phyloP scores from a whole-genome alignment of 30 jellyfish, hydroid and myxozoan genomes.

The Aurelia aurita complex sp. Pacific region DNA sequence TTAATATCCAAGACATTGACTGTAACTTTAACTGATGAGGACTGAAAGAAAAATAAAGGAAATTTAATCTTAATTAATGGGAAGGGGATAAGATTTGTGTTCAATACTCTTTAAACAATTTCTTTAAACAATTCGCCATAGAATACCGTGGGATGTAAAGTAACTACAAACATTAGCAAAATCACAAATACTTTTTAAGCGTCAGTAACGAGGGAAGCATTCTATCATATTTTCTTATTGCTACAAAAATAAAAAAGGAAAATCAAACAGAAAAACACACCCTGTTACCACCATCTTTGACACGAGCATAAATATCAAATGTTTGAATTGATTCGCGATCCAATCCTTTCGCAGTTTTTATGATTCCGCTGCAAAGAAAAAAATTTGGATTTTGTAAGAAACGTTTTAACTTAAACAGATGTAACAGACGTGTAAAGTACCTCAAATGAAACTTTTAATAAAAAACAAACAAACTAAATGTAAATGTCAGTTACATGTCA shows the following conservation, averaged over 20 bases:
- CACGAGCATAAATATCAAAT: conserved; percentile 24
- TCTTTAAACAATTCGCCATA: too few species aligned
- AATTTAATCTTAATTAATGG: neutral
- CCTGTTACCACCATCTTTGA: conserved; percentile 66
- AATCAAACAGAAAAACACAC: neutral
- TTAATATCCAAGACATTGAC: conserved; percentile 61
- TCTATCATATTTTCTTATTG: too few species aligned
- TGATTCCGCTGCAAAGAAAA: conserved; percentile 48
- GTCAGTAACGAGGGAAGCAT: too few species aligned
- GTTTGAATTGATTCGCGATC: conserved; percentile 51
- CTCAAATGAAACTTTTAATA: neutral
- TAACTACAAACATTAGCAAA: too few species aligned
- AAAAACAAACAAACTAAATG: too few species aligned
- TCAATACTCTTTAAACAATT: too few species aligned
- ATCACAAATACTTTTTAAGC: too few species aligned
- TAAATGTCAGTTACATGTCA: too few species aligned
- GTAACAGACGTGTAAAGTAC: neutral
- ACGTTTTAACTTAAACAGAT: neutral
- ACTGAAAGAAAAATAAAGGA: conserved; percentile 21
- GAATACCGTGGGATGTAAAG: too few species aligned
- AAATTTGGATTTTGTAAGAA: neutral
- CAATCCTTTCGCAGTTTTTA: conserved; percentile 53
- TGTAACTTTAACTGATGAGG: conserved; percentile 24
- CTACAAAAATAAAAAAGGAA: too few species aligned
- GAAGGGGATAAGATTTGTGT: too few species aligned